phyloP scores from a whole-genome alignment of 1,140 invertebrate species.

The Macrocentrus cingulum region DNA sequence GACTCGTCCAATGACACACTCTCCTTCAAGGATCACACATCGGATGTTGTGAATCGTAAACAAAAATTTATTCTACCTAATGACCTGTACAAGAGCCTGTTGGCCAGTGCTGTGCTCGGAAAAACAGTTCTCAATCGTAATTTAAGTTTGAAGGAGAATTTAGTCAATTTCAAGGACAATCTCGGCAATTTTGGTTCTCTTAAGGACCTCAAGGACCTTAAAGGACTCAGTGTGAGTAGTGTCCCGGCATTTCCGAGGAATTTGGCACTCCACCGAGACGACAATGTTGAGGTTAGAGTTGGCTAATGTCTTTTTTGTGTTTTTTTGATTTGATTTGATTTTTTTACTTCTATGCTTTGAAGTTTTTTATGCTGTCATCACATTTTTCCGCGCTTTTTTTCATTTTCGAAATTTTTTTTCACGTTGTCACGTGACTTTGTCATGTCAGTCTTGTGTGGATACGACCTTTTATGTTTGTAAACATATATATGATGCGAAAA shows the following conservation, averaged over 20 bases:
- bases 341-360: too few relatives aligned
- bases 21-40: constrained; percentile 43
- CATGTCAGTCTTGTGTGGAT: too few relatives aligned
- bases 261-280: constrained; percentile 51
- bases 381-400: too few relatives aligned
- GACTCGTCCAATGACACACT: constrained; percentile 51
- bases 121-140: constrained; percentile 56
- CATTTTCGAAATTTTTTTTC: too few relatives aligned
- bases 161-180: constrained; percentile 52
- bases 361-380: too few relatives aligned
- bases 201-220: constrained; percentile 54
- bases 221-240: constrained; percentile 53
- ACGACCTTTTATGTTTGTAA: too few relatives aligned
- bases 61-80: constrained; percentile 69
- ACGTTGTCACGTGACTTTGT: too few relatives aligned
- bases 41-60: constrained; percentile 33
- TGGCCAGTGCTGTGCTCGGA: constrained; percentile 68
- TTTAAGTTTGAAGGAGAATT: constrained; percentile 54
- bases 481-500: too few relatives aligned
- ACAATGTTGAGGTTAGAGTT: constrained; percentile 55
- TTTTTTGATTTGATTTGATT: too few relatives aligned
- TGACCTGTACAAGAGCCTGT: constrained; percentile 75
- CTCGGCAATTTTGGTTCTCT: constrained; percentile 51
- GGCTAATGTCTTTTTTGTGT: not conserved
- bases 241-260: constrained; percentile 57